phyloP scores from a whole-genome alignment of 2,113 vertebrate genomes.

The Crotophaga sulcirostris region DNA sequence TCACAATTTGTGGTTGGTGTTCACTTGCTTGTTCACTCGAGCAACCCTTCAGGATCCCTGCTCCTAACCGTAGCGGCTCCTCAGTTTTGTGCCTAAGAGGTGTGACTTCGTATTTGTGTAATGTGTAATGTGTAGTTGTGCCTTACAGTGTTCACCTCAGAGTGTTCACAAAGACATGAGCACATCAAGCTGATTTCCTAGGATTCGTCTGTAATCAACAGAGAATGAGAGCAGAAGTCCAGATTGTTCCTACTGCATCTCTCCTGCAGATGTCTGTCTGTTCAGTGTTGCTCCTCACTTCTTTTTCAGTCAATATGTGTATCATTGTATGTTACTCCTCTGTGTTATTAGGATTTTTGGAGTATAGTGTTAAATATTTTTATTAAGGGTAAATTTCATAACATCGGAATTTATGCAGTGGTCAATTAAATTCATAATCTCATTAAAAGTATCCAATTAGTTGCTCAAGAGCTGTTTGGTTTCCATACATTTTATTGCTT shows the following conservation, averaged over 20 bases:
- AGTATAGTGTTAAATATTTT: not conserved
- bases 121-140: not conserved
- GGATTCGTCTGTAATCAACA: not conserved
- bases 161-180: not conserved
- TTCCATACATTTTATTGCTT: not conserved
- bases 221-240: not conserved
- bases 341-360: not conserved
- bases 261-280: not conserved
- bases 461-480: not conserved
- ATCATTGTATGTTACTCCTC: not conserved
- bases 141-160: not conserved
- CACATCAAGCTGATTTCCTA: not conserved
- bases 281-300: not conserved
- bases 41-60: not conserved
- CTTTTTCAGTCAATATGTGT: not conserved
- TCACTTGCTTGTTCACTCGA: not conserved
- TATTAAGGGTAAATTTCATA: not conserved
- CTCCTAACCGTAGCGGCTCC: not conserved
- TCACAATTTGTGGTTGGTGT: not conserved
- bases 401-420: not conserved
- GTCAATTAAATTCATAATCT: not conserved
- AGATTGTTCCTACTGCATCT: not conserved
- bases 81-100: not conserved
- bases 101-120: not conserved
- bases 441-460: not conserved